Evolutionary conservation across 2,888 invertebrate species (phyloP).

Genomic region (Metacarcinus magister): DNA sequence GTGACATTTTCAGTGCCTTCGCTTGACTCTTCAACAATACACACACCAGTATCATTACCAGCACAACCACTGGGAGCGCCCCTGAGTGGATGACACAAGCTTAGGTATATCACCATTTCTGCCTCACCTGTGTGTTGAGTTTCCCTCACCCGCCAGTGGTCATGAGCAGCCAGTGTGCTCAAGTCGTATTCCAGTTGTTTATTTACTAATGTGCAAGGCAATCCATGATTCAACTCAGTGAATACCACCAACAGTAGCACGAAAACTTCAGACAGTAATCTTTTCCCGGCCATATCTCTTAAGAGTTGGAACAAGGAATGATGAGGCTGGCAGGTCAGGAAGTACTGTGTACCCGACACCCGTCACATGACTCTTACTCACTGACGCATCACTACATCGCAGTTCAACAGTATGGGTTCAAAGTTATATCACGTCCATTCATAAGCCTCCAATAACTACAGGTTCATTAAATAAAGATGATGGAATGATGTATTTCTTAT

Average conservation of each 20-base stretch:
- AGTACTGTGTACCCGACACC: background rate
- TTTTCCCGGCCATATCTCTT: background rate
- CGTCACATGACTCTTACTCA: slow-evolving; percentile 22
- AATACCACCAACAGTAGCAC: background rate
- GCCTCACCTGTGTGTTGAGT: background rate
- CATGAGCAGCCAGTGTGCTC: slow-evolving; percentile 58
- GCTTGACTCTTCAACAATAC: background rate
- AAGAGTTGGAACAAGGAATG: background rate
- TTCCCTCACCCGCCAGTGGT: slow-evolving; percentile 65
- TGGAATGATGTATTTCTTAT: background rate
- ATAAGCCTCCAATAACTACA: background rate
- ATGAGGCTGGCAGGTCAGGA: background rate
- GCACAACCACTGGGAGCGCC: slow-evolving; percentile 60
- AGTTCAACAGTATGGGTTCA: background rate
- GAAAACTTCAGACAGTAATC: background rate
- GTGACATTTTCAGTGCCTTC: background rate
- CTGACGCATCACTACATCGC: background rate
- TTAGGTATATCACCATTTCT: slow-evolving; percentile 60
- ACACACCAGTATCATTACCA: slow-evolving; percentile 55
- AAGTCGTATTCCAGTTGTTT: slow-evolving; percentile 73
- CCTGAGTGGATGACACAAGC: slow-evolving; percentile 79
- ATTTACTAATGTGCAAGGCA: slow-evolving; percentile 55
- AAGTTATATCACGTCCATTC: background rate
- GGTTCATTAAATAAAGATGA: background rate
- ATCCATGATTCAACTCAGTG: background rate